These are phyloP conservation scores for Euura saliciscinereae DNA, from an alignment of 1,140 invertebrate genomes.

Conservation along the genomic window DNA sequence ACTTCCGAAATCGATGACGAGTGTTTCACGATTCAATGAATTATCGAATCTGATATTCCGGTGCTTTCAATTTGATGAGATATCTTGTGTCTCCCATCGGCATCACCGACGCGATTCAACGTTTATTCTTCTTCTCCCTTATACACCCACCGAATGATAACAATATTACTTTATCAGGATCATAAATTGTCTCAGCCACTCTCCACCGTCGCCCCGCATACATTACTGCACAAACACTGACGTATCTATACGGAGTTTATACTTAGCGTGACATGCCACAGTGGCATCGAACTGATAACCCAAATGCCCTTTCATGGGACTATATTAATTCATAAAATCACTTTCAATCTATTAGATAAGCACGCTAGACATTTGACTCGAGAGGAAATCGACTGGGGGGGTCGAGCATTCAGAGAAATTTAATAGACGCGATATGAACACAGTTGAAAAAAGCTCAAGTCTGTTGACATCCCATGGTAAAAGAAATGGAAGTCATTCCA, in stretches of 20 bases:
- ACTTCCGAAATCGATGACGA: too few species aligned
- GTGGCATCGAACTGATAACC: constrained; percentile 8
- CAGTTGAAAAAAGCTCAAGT: too few species aligned
- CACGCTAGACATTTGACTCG: background rate
- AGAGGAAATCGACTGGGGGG: too few species aligned
- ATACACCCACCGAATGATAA: background rate
- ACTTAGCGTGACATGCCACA: constrained; percentile 6
- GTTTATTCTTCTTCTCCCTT: background rate
- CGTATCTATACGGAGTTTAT: background rate
- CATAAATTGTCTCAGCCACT: background rate
- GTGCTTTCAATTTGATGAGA: background rate
- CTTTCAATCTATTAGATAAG: constrained; percentile 12
- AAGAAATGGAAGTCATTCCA: too few species aligned
- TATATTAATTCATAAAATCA: constrained; percentile 15
- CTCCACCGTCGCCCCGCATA: background rate
- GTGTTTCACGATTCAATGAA: background rate
- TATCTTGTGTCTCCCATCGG: background rate
- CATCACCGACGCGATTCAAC: background rate
- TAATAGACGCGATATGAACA: too few species aligned
- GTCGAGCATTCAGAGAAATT: too few species aligned
- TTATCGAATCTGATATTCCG: background rate
- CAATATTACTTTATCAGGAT: background rate
- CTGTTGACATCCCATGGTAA: too few species aligned
- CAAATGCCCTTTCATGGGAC: background rate
- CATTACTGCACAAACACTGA: background rate